Conservation (phyloP, 2,888 invertebrate genomes). For the Sinohyriopsis cumingii region DNA sequence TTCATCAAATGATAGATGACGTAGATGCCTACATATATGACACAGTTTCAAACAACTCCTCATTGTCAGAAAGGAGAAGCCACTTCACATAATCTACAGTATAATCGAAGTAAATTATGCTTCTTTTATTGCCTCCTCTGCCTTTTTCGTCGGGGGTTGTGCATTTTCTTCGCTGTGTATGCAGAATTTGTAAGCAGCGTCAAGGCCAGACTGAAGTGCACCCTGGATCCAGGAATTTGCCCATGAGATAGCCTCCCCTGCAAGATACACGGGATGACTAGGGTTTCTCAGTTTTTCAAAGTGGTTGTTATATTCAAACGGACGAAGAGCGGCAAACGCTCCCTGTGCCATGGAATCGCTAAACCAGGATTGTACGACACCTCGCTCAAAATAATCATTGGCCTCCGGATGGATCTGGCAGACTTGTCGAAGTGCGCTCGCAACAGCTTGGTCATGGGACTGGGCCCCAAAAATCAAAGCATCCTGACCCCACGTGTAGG, state of each 20-base stretch:
- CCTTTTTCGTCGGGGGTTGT: too few species aligned
- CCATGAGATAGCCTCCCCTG: constrained; percentile 37
- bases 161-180: too few species aligned
- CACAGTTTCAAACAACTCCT: too few species aligned
- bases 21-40: too few species aligned
- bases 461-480: constrained; percentile 24
- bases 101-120: too few species aligned
- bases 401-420: constrained; percentile 28
- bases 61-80: too few species aligned
- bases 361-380: constrained; percentile 31
- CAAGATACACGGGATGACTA: constrained; percentile 24
- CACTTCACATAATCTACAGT: too few species aligned
- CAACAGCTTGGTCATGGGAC: constrained; percentile 17
- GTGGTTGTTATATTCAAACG: constrained; percentile 20
- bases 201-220: constrained; percentile 16
- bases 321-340: constrained; percentile 17
- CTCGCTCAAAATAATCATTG: constrained; percentile 27
- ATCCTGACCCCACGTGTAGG: constrained; percentile 27
- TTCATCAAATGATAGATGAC: too few species aligned
- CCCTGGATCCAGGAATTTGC: constrained; percentile 30
- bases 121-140: too few species aligned
- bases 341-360: constrained; percentile 27
- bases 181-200: constrained; percentile 21
- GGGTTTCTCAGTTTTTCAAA: constrained; percentile 15
- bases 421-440: constrained; percentile 26